Evolutionary conservation across 2,888 invertebrate genomes (phyloP).

Genomic region (Notodonta ziczac): DNA sequence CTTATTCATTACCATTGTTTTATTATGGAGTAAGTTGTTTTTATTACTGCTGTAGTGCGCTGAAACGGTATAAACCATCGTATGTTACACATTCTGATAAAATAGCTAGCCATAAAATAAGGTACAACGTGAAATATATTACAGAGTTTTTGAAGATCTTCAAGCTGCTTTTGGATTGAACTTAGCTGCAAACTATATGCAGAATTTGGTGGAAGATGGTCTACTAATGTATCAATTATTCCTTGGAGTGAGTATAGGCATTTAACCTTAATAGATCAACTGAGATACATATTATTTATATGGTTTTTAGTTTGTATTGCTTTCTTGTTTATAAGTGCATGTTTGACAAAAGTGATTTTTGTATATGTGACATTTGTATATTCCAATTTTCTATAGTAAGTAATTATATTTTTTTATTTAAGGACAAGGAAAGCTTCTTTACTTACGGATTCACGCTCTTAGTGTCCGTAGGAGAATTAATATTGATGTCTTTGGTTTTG

Average conservation of each 20-base stretch:
- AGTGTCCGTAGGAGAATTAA: conserved; percentile 42
- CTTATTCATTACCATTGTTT: conserved; percentile 45
- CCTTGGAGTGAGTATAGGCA: conserved; percentile 34
- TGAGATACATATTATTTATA: no score
- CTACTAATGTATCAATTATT: conserved; percentile 46
- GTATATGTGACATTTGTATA: not conserved
- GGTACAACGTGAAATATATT: not conserved
- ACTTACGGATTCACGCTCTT: conserved; percentile 29
- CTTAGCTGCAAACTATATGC: conserved; percentile 44
- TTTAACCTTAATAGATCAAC: no score
- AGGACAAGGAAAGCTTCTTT: conserved; percentile 31
- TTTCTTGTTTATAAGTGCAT: no score
- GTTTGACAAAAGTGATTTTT: no score
- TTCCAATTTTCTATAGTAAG: not conserved
- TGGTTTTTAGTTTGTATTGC: no score
- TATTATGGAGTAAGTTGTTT: conserved; percentile 40
- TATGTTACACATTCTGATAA: no score
- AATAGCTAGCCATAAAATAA: no score
- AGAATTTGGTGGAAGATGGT: conserved; percentile 49
- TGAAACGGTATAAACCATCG: no score
- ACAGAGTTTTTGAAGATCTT: conserved; percentile 45
- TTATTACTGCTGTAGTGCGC: no score
- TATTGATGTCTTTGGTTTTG: conserved; percentile 44
- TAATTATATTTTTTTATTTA: not conserved
- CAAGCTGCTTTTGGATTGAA: conserved; percentile 47